Evolutionary conservation across 30 jellyfish, hydroid and myxozoan genomes (phyloP), one percentile per base, ranked within the genome.

Genomic region (Phacellophora camtschatica): DNA sequence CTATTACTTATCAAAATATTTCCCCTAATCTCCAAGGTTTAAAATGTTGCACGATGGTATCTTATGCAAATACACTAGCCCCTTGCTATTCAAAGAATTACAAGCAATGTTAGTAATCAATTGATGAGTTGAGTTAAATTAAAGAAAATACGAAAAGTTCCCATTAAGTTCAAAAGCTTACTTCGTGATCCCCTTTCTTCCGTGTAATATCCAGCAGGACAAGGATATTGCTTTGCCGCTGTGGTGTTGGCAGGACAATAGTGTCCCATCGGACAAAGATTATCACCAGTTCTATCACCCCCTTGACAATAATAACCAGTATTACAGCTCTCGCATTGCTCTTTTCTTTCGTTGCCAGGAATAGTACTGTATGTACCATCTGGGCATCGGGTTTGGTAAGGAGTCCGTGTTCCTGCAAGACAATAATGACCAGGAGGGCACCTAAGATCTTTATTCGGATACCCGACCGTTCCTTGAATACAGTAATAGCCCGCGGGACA

Each of bases 371-470:
- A 94, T 19, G 84, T 68, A 30, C 99, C 99, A 63, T 59, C 92
- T 10, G 91, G 93, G 58, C 99, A 94, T 13, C 97, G 96, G 63
- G 51, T 30, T 58, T 87, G 96, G 48, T 42, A 87, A 23, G 84
- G 87, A 7, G 97, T 94, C 42, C 54, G 23, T 29, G 99, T 94
- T 6, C 97, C 89, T 0, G 84, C 92, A 13, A 49, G 67, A 58
- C 99, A 94, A 25, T 72, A 94, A 48, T 94, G 96, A 71, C 99
- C 99, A 3, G 95, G 90, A 4, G 99, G 99, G 63, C 99, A 94
- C 31, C 81, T 65, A 7, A 81, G 81, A 3, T 84, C 90, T 20
- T 66, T 63, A 56, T 51, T 83, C 7, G 99, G 99, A 55, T 75
- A 83, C 8, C 99, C 97, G 13, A 78, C 86, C 3, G 99, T 94